A percentile compares a stretch with the other conserved stretches of the same genome.
Evolutionary conservation across 2,888 invertebrate species (phyloP).

Genomic region (Globia sparganii): DNA sequence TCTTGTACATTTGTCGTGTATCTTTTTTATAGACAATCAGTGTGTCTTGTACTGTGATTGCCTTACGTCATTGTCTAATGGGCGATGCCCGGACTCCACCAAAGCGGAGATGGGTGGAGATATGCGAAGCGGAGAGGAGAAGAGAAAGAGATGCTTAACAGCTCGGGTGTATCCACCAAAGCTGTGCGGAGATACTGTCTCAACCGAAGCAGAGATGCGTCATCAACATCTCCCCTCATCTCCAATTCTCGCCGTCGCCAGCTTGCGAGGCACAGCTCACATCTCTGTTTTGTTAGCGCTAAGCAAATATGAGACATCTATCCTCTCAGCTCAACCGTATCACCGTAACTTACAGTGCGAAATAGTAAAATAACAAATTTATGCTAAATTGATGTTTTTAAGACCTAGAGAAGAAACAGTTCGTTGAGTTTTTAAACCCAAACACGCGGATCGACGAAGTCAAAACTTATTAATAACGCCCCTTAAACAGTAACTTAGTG

Average conservation of each 20-base stretch:
- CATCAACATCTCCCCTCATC: too few species aligned
- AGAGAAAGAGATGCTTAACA: background rate
- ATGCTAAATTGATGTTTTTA: background rate
- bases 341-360: background rate
- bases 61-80: background rate
- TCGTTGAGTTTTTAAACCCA: background rate
- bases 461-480: background rate
- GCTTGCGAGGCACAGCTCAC: background rate
- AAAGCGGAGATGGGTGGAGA: too few species aligned
- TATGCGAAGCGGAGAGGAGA: background rate
- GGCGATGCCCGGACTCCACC: too few species aligned
- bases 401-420: background rate
- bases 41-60: background rate
- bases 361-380: background rate
- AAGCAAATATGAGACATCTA: background rate
- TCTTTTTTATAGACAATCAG: background rate
- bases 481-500: slow-evolving; percentile 27
- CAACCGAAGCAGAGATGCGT: too few species aligned
- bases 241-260: background rate
- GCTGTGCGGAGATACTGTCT: too few species aligned
- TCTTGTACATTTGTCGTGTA: background rate
- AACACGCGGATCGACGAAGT: background rate
- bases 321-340: background rate
- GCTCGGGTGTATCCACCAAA: background rate
- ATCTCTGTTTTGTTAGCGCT: too few species aligned